Percentiles rank a stretch among this genome's conserved stretches.
phyloP scores from a whole-genome alignment of 2,888 invertebrate genomes.

The Caenorhabditis plicata region DNA sequence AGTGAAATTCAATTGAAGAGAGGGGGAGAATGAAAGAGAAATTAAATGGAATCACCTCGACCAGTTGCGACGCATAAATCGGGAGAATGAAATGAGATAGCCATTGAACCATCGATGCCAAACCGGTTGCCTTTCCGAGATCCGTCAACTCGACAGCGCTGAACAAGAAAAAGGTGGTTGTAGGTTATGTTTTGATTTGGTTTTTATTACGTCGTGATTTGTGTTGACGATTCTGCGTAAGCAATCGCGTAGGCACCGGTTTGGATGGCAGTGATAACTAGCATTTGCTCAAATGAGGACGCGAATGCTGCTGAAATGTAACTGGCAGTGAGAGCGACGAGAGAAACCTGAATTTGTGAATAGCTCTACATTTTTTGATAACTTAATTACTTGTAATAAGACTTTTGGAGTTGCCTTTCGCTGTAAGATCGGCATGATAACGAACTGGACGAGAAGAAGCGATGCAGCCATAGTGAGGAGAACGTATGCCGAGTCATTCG shows the following conservation, averaged over 20 bases:
- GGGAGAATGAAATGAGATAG: constrained; percentile 64
- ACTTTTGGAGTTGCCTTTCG: constrained; percentile 41
- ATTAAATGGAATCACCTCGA: constrained; percentile 11
- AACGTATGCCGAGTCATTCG: constrained; percentile 62
- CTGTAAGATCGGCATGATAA: constrained; percentile 62
- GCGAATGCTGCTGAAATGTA: constrained; percentile 58
- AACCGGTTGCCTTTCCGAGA: constrained; percentile 64
- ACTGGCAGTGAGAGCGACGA: constrained; percentile 46
- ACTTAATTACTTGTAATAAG: constrained; percentile 17
- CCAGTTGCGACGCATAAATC: constrained; percentile 61
- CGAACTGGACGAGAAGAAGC: constrained; percentile 58
- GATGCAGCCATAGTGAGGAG: constrained; percentile 62
- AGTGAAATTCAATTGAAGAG: background rate
- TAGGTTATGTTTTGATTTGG: background rate
- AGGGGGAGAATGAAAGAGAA: background rate
- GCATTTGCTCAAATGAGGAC: constrained; percentile 58
- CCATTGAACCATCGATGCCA: constrained; percentile 64
- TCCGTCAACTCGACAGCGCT: constrained; percentile 62
- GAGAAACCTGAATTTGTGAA: too few relatives aligned
- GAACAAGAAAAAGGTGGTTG: too few relatives aligned
- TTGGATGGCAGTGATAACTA: constrained; percentile 61
- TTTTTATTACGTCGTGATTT: constrained; percentile 58
- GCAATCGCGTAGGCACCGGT: constrained; percentile 63
- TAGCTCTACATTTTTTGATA: too few relatives aligned
- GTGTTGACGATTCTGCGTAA: constrained; percentile 63